Evolutionary conservation across 1,140 invertebrate genomes (phyloP), one percentile per base, ranked within the genome.

Genomic region (Plodia interpunctella): DNA sequence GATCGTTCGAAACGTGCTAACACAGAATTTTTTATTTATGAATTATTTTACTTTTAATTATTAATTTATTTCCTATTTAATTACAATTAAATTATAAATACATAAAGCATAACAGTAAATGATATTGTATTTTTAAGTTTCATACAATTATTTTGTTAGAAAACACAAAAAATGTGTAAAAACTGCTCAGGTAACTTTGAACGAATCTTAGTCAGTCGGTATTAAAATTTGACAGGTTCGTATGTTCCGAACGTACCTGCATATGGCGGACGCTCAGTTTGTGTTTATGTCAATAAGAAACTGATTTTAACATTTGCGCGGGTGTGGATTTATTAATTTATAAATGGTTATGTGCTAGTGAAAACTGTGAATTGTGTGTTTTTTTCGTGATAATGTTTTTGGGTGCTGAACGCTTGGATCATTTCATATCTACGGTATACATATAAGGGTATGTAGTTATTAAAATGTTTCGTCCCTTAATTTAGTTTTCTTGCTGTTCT

Each of bases 241-340:
- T 79, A 82, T 76, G 74, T 83, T 61, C 76, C 62, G 81, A 88
- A 88, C 83, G 81, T 74, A 76, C 73, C 78, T 87, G 83, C 86
- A 87, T 88, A 88, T 88, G 85, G 85, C 85, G 80, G 80, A 87
- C 74, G 78, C 75, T 85, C 80, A 83, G 85, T 88, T 86, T 88
- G 83, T 88, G 85, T 88, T 88, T 88, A 88, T 88, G 83, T 88
- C 85, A 88, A 88, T 88, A 88, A 85, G 80, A 73, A 83, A 80
- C 78, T 85, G 82, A 87, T 85, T 85, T 82, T 77, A 72, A 62
- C 72, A 78, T 85, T 88, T 88, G 76, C 86, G 86, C 83, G 86
- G 86, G 86, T 88, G 86, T 87, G 80, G 75, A 82, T 79, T 78
- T 76, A 77, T 77, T 78, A 74, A 79, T 77, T 70, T 76, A 73